Base-by-base conservation (phyloP, 2,113 vertebrate genomes). In the Mobula hypostoma region DNA sequence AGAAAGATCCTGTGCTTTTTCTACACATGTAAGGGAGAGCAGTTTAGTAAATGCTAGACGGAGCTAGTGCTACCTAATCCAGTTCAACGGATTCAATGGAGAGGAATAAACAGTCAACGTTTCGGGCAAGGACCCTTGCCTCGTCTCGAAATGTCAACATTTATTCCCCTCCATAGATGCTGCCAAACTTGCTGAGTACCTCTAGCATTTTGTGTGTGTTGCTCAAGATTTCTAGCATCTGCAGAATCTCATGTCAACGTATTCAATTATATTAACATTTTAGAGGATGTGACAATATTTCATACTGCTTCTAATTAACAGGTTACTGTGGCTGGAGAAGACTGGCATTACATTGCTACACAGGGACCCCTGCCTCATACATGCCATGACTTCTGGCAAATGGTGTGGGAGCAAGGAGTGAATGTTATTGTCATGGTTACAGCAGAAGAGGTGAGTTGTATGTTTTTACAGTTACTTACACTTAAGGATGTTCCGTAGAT, bases 361-460 rank as follows among this genome's bases (percentile, higher is more conserved):
- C 98, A 99, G 96, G 98, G 98, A 66, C 98, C 98, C 17, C 96
- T 99, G 90, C 97, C 98, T 36, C 98, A 98, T 95, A 99, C 98
- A 0, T 99, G 98, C 95, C 98, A 98, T 3, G 98, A 99, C 95
- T 99, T 99, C 97, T 99, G 98, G 98, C 98, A 99, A 97, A 99
- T 99, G 98, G 98, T 99, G 78, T 99, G 98, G 98, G 98, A 99
- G 95, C 98, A 99, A 95, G 98, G 98, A 48, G 98, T 98, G 94
- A 99, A 98, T 74, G 98, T 99, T 94, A 99, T 99, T 78, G 98
- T 98, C 96, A 99, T 99, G 98, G 98, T 99, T 96, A 99, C 98
- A 1, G 98, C 98, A 0, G 98, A 99, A 94, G 98, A 99, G 98
- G 98, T 99, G 96, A 0, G 97, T 95, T 93, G 70, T 56, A 24